Evolutionary conservation across 2,797 vertebrate genomes (phyloP).

Genomic region (Catharus ustulatus): DNA sequence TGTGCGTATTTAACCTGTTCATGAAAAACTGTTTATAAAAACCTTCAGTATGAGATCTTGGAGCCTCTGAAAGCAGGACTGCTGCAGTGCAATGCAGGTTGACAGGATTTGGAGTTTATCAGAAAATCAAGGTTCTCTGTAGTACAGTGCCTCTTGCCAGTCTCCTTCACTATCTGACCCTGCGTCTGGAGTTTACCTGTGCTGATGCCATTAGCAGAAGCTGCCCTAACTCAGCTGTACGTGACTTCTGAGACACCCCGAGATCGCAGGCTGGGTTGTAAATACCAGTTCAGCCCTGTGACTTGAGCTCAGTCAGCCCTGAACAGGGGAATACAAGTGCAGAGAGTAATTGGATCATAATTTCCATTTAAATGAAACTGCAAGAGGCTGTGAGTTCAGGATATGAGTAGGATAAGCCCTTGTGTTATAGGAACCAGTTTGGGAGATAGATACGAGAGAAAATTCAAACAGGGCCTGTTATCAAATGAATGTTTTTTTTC

Average conservation of each 20-base stretch:
- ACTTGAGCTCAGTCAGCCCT: neutral
- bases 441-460: neutral
- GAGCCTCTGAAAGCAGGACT: neutral
- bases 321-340: neutral
- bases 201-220: neutral
- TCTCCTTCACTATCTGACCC: neutral
- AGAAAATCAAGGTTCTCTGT: neutral
- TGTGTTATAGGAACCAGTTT: neutral
- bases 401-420: neutral
- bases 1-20: neutral
- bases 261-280: neutral
- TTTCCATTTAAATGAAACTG: neutral
- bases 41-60: neutral
- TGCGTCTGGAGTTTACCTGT: neutral
- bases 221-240: neutral
- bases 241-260: neutral
- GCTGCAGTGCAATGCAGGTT: neutral
- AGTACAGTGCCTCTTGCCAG: neutral
- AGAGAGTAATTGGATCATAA: neutral
- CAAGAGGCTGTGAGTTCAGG: neutral
- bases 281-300: neutral
- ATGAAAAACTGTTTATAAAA: neutral
- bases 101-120: neutral
- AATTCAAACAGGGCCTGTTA: neutral
- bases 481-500: neutral